Base-by-base conservation (phyloP, 1,140 invertebrate genomes). In the Gonioctena quinquepunctata region DNA sequence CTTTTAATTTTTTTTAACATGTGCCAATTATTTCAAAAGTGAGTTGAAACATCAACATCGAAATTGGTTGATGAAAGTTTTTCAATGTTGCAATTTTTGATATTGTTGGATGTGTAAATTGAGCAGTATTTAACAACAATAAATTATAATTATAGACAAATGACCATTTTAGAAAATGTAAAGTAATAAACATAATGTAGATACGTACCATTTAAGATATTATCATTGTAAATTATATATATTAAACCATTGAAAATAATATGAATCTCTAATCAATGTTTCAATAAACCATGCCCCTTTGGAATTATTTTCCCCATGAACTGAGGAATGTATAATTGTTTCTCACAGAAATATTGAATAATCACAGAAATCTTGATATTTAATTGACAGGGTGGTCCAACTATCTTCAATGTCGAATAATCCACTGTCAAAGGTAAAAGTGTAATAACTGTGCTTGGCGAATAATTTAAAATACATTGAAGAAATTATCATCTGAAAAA, bases 91-190 rank as follows among this genome's bases (percentile, higher is more conserved):
- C 33, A 42, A 42, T 42, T 13, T n/a, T 42, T 4, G 33, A 1
- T 42, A n/a, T n/a, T n/a, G n/a, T n/a, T n/a, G n/a, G n/a, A n/a
- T 13, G n/a, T n/a, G n/a, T n/a, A 48, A 63, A 61, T 27, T 22
- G 49, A 63, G 6, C 61, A 63, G 27, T 63, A 63, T 71, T 61
- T 60, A 65, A 66, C 42, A 60, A 66, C 64, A 71, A 60, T 71
- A 56, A 66, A 60, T 56, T 61, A 71, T 28, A 42, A 68, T 23
- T 13, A 68, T 65, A 73, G 60, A 60, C 49, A 70, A 75, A 74
- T 73, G 74, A 76, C 74, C 74, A 76, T 72, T 70, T 65, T 76
- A 73, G 71, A 16, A 61, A 66, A 61, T 72, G 70, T 74, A 74
- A 74, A 63, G 42, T 59, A 66, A 48, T 8, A 57, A 70, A 69